Conservation (phyloP, 2,888 invertebrate genomes). For the Emmelina monodactyla region DNA sequence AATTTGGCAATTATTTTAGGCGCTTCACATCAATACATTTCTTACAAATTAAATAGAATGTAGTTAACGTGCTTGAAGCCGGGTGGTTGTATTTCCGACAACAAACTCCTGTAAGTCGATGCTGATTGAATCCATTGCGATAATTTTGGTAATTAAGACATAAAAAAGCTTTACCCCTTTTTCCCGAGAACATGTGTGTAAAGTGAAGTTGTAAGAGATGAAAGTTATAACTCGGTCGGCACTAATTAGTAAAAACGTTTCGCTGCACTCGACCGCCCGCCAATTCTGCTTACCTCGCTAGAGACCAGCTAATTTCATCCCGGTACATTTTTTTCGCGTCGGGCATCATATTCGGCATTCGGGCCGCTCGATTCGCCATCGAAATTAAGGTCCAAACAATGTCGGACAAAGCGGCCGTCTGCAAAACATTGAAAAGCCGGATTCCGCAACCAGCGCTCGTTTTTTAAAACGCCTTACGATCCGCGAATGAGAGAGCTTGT, state of each 20-base stretch:
- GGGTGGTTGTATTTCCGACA: too few species aligned
- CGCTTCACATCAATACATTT: too few species aligned
- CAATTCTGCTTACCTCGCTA: constrained; percentile 61
- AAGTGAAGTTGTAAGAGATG: not conserved
- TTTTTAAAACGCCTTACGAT: constrained; percentile 57
- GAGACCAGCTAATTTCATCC: constrained; percentile 64
- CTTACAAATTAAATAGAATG: too few species aligned
- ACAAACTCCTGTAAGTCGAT: too few species aligned
- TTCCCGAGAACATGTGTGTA: constrained; percentile 8
- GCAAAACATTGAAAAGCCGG: constrained; percentile 60
- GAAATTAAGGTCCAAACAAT: constrained; percentile 65
- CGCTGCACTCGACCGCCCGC: constrained; percentile 58
- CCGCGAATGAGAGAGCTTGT: constrained; percentile 59
- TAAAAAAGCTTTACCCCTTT: constrained; percentile 4
- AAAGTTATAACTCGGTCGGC: not conserved
- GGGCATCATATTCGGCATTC: constrained; percentile 66
- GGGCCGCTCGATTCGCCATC: constrained; percentile 59
- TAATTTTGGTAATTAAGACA: constrained; percentile 1
- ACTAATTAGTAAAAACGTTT: constrained; percentile 64
- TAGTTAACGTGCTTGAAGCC: too few species aligned
- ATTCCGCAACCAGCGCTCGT: constrained; percentile 53
- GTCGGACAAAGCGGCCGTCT: constrained; percentile 65
- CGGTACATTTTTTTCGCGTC: constrained; percentile 57
- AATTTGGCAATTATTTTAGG: too few species aligned
- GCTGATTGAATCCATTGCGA: not conserved